Conservation (phyloP, 2,888 invertebrate species). For the Volucella zonaria region DNA sequence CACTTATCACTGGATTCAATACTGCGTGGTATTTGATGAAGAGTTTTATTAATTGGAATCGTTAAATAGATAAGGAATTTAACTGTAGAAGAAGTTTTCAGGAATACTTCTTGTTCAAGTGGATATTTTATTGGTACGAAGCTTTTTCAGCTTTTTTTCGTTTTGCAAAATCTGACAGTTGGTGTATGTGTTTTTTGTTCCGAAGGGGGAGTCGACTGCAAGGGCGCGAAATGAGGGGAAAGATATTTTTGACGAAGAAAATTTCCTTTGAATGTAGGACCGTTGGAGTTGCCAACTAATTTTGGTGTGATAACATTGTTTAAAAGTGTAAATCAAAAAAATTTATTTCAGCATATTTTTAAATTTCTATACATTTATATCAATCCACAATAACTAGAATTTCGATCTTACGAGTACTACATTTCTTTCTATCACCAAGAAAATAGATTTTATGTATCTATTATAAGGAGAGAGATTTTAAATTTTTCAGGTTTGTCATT, state of each 20-base stretch:
- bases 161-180: constrained; percentile 47
- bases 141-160: constrained; percentile 51
- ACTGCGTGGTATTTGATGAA: constrained; percentile 19
- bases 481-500: too few relatives aligned
- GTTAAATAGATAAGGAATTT: constrained; percentile 24
- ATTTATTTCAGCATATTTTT: too few relatives aligned
- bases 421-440: too few relatives aligned
- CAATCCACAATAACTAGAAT: neutral
- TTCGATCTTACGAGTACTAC: neutral
- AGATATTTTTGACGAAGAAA: constrained; percentile 39
- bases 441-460: too few relatives aligned
- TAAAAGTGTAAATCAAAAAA: neutral
- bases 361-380: neutral
- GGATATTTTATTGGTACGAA: constrained; percentile 16
- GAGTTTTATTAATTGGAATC: constrained; percentile 54
- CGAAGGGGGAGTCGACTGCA: neutral
- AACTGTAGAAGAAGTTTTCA: constrained; percentile 8
- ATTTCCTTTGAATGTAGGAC: neutral
- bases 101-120: constrained; percentile 28
- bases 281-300: constrained; percentile 37
- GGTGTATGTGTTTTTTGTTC: neutral
- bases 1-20: constrained; percentile 20
- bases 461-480: too few relatives aligned
- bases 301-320: neutral
- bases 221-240: constrained; percentile 4